A percentile compares a stretch with the other conserved stretches of the same genome.
Conservation (phyloP, 2,797 vertebrate genomes). For the Neosilurus mollespiculum region DNA sequence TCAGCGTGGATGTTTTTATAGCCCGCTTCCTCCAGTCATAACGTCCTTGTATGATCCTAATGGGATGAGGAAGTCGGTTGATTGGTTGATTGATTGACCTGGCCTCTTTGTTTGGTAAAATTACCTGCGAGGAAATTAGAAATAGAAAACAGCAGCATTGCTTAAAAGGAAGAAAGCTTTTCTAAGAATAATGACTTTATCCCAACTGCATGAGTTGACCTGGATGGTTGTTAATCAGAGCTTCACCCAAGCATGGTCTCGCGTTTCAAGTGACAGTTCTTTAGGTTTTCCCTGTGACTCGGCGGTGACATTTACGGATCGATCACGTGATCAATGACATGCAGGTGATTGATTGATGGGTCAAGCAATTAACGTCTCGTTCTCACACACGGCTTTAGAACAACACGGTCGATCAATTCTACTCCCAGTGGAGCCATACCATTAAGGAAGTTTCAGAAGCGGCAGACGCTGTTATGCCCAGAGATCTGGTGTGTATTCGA, state of each 20-base stretch:
- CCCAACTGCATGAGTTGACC: neutral
- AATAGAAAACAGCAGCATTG: neutral
- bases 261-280: neutral
- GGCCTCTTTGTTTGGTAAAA: conserved; percentile 14
- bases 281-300: neutral
- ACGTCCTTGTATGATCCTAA: conserved; percentile 28
- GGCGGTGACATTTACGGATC: conserved; percentile 36
- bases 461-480: conserved; percentile 40
- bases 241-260: conserved; percentile 15
- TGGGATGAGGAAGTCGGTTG: conserved; percentile 36
- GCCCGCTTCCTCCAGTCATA: conserved; percentile 37
- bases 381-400: conserved; percentile 42
- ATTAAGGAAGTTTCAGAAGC: conserved; percentile 59
- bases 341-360: conserved; percentile 60
- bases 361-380: conserved; percentile 50
- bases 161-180: neutral
- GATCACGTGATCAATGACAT: conserved; percentile 53
- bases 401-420: conserved; percentile 52
- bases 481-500: conserved; percentile 53
- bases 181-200: neutral
- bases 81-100: conserved; percentile 23
- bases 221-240: neutral
- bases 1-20: neutral
- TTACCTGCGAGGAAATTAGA: neutral
- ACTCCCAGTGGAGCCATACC: conserved; percentile 55